Conservation (phyloP, 2,888 invertebrate species). For the Torymus auratus region DNA sequence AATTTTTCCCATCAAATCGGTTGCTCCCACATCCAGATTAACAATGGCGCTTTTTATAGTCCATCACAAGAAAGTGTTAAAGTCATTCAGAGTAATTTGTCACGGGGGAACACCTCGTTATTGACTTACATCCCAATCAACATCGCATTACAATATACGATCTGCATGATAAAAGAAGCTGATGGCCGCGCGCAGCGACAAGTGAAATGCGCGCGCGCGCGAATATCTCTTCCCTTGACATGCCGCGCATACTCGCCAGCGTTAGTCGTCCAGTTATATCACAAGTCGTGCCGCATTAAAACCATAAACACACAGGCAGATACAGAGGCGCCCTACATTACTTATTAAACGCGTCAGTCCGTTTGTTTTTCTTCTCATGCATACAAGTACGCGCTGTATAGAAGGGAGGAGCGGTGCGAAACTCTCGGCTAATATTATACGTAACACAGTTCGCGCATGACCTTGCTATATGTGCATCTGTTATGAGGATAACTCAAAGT, state of each 20-base stretch:
- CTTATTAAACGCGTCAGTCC: not conserved
- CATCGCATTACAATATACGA: constrained; percentile 2
- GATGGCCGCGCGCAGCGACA: not conserved
- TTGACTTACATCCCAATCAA: no score
- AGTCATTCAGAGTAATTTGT: no score
- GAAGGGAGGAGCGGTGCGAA: constrained; percentile 5
- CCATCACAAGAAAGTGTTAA: no score
- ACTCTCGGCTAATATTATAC: not conserved
- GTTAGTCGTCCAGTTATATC: constrained; percentile 43
- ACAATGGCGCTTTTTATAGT: no score
- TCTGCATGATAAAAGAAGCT: not conserved
- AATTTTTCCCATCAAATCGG: no score
- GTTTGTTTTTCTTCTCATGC: constrained; percentile 8
- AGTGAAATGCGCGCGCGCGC: constrained; percentile 26
- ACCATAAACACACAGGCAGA: not conserved
- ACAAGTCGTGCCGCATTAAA: constrained; percentile 20
- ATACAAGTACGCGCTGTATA: not conserved
- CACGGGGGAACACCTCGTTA: no score
- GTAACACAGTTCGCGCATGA: constrained; percentile 6
- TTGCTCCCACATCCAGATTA: no score
- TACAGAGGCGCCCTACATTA: not conserved
- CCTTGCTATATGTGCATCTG: constrained; percentile 38
- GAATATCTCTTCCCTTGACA: constrained; percentile 57
- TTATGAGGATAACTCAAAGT: constrained; percentile 48
- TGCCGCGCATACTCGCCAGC: constrained; percentile 28